Base-by-base conservation (phyloP, 2,797 vertebrate species). In the Micromesistius poutassou region DNA sequence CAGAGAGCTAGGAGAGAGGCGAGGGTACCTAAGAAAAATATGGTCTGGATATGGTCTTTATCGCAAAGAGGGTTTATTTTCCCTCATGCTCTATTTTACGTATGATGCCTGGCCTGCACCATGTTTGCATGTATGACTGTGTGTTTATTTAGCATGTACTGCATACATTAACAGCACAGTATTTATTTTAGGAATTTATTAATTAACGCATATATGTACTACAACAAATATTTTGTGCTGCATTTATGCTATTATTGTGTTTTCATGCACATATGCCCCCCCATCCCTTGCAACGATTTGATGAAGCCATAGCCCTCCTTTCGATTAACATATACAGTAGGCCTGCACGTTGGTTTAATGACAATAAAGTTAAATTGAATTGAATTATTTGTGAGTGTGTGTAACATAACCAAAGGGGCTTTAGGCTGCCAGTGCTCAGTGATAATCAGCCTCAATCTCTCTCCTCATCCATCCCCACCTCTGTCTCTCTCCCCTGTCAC, bases 371-470 rank as follows among this genome's bases (percentile, higher is more conserved):
- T 78, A 80, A 75, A 70, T 73, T 71, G 62, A 33, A 25, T 70
- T 31, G 36, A 50, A 28, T 40, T 55, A n/a, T 72, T 40, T 14
- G 50, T 31, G 72, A 70, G 75, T 68, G 72, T 36, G 76, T 71
- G 72, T 38, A 83, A 85, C 84, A 86, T 81, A 82, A 88, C 89
- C 88, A 80, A 46, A 77, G 87, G 89, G 86, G 86, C 83, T 88
- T 87, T 87, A 87, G 84, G 88, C 88, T 89, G 88, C 88, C 91
- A 90, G 86, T 86, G 89, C 86, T 89, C 89, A 79, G 83, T 77
- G 82, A 88, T 91, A 92, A 93, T 93, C 91, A 90, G 89, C 88
- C 85, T 89, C 89, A 83, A 90, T 92, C 89, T 90, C 85, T 82
- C 88, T 83, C 73, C 84, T 83, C 84, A 89, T 89, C 87, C 86